phyloP scores from a whole-genome alignment of 2,113 vertebrate genomes.

The Setophaga coronata region DNA sequence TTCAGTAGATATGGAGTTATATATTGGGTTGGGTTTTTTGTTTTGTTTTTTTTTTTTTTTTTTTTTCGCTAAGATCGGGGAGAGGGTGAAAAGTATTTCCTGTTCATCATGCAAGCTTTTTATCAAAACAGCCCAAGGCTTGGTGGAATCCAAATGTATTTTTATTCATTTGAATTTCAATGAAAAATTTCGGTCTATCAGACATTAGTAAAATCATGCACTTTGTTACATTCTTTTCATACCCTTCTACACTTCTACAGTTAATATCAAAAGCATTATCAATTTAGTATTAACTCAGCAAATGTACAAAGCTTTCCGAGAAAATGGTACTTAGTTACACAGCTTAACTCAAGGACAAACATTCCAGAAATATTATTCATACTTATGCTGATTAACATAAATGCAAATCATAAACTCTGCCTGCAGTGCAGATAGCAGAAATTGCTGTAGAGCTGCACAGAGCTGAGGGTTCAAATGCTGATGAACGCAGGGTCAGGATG shows the following conservation, averaged over 20 bases:
- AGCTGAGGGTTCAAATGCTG: not conserved
- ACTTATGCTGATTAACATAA: conserved; percentile 60
- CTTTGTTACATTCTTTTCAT: conserved; percentile 44
- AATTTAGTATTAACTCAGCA: conserved; percentile 30
- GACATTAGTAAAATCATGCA: not conserved
- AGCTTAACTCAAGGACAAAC: conserved; percentile 48
- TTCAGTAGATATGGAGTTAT: not conserved
- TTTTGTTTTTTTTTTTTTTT: not conserved
- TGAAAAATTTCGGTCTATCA: conserved; percentile 3
- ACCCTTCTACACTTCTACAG: not conserved
- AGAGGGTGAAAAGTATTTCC: not conserved
- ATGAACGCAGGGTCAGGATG: not conserved
- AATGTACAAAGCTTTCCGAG: conserved; percentile 24
- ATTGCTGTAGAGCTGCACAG: not conserved
- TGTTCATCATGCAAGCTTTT: not conserved
- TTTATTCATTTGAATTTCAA: conserved; percentile 48
- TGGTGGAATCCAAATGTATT: not conserved
- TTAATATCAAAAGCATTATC: conserved; percentile 47
- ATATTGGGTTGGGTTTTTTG: not conserved
- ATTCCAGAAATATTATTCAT: conserved; percentile 66
- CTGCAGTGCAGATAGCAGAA: conserved; percentile 7
- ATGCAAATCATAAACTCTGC: conserved; percentile 50
- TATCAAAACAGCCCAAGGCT: not conserved
- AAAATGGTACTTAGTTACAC: not conserved
- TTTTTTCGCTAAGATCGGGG: not conserved